Base-by-base conservation (phyloP, 1,140 invertebrate genomes). In the Patella vulgata region DNA sequence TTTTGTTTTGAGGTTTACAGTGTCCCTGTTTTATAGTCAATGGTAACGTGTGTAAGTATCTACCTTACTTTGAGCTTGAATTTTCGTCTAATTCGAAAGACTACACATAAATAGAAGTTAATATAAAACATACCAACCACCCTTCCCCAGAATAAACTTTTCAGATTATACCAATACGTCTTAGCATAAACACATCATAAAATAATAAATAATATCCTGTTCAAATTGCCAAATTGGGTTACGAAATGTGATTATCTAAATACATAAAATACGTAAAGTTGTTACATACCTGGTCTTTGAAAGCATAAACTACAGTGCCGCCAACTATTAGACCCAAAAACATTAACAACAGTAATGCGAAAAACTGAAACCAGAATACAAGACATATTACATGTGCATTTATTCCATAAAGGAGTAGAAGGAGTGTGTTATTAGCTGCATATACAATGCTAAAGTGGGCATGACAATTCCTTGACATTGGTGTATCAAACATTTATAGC, bases 311-410 rank as follows among this genome's bases (percentile, higher is more conserved):
- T 19, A 75, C 28, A 27, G 75, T 68, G 1, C 67, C 67, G 28
- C 73, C 71, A 12, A 73, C 55, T 25, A 78, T 36, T 56, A 78
- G 59, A 2, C 61, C 63, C 14, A 75, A 14, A 25, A 78, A 68
- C 59, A 78, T 67, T 33, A 74, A 4, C 21, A 78, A 40, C 23
- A 78, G 58, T 5, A 78, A 52, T 14, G 71, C 33, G 56, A 78
- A 78, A 54, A 75, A 78, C 75, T 78, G 73, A 36, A 73, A 70
- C 3, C 14, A 55, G 17, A 57, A 43, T 40, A 17, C 31, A 65
- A 59, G 27, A 51, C 50, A 42, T 9, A 47, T 57, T 27, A 50
- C 25, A 12, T 51, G 6, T 28, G 30, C 44, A 31, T 21, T n/a
- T 28, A 27, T 23, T 40, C 14, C 5, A 21, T 9, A 46, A 11